Evolutionary conservation across 2,113 vertebrate species (phyloP).

Genomic region (Pachypanchax playfairii): DNA sequence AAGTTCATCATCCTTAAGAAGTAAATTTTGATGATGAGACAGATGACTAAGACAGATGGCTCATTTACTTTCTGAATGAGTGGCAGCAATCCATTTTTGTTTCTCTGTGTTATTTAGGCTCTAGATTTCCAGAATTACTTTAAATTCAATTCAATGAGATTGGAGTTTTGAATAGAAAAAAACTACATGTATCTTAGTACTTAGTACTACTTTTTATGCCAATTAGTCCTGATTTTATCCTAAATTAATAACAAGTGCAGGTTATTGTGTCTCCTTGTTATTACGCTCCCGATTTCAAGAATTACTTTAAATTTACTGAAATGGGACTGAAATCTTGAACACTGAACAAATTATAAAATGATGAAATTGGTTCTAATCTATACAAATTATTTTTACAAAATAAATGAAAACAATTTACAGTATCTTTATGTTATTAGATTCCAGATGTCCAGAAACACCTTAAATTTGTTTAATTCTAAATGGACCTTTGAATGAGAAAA

Average conservation of each 20-base stretch:
- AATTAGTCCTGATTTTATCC: no score
- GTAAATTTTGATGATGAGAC: conserved; percentile 18
- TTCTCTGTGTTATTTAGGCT: not conserved
- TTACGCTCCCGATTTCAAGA: not conserved
- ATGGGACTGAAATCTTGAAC: no score
- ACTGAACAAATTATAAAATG: no score
- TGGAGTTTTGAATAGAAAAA: conserved; percentile 9
- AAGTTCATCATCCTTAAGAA: conserved; percentile 62
- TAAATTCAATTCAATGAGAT: not conserved
- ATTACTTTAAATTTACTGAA: not conserved
- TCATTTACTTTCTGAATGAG: conserved; percentile 7
- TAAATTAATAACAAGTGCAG: not conserved
- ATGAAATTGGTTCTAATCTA: no score
- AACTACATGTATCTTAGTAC: not conserved
- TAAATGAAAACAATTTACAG: no score
- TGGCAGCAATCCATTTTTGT: not conserved
- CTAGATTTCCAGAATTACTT: not conserved
- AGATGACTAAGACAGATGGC: not conserved
- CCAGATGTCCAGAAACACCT: no score
- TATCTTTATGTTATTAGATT: no score
- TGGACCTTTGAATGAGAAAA: not conserved
- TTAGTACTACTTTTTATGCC: no score
- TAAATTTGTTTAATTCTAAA: not conserved
- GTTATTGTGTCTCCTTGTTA: not conserved
- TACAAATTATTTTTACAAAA: no score